A percentile compares a stretch with the other conserved stretches of the same genome.
These are phyloP conservation scores for Poeciliopsis occidentalis DNA, from an alignment of 2,113 vertebrate genomes.

Conservation along the genomic window DNA sequence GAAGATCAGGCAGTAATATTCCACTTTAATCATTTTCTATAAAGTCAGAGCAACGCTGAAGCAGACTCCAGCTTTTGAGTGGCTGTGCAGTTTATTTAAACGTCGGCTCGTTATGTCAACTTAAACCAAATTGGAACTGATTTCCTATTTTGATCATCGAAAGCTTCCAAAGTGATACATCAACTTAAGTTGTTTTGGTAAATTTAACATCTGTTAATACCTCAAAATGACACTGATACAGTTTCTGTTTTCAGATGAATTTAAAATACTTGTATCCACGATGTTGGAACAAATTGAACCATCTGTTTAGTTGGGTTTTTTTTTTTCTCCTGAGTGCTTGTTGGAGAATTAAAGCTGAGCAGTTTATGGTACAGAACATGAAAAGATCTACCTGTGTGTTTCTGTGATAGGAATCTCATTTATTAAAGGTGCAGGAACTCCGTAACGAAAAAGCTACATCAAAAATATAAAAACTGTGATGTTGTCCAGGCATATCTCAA, in stretches of 20 bases:
- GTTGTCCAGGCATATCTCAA: slow-evolving; percentile 5
- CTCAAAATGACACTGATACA: slow-evolving; percentile 13
- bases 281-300: slow-evolving; percentile 10
- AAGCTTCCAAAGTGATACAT: slow-evolving; percentile 13
- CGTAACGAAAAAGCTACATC: slow-evolving; percentile 10
- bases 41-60: slow-evolving; percentile 2
- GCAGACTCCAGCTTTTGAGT: background rate
- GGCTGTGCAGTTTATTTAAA: slow-evolving; percentile 10
- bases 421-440: slow-evolving; percentile 16
- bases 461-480: slow-evolving; percentile 1
- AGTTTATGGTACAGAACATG: slow-evolving; percentile 14
- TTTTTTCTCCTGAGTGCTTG: background rate
- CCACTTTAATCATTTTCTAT: slow-evolving; percentile 31
- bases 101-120: slow-evolving; percentile 32
- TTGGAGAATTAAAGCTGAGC: slow-evolving; percentile 8
- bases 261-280: slow-evolving; percentile 14
- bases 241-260: slow-evolving; percentile 16
- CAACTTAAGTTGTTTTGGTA: slow-evolving; percentile 18
- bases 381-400: slow-evolving; percentile 33
- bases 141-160: slow-evolving; percentile 36
- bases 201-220: slow-evolving; percentile 22
- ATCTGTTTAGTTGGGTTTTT: background rate
- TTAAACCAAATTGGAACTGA: slow-evolving; percentile 11
- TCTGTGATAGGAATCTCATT: slow-evolving; percentile 18
- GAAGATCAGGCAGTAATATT: background rate